Conservation (phyloP, 2,888 invertebrate species). For the Chymomyza amoena region DNA sequence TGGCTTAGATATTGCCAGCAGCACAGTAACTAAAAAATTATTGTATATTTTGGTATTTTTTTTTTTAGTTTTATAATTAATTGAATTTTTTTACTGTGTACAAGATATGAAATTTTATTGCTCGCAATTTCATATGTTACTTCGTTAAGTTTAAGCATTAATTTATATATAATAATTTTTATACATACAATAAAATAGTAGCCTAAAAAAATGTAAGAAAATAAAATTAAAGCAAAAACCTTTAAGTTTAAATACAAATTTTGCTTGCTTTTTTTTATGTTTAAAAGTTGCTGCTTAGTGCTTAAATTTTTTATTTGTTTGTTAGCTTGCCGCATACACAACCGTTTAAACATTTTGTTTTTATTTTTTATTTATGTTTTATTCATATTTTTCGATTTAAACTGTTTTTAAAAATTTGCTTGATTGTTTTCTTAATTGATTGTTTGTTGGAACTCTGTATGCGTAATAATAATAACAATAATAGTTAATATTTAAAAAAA, state of each 20-base stretch:
- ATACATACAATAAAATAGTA: background rate
- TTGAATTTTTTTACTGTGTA: conserved; percentile 58
- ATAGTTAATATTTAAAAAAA: conserved; percentile 15
- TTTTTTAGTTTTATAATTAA: conserved; percentile 44
- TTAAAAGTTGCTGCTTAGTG: conserved; percentile 1
- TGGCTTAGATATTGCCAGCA: conserved; percentile 37
- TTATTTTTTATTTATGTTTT: conserved; percentile 7
- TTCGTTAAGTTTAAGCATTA: conserved; percentile 28
- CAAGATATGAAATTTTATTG: conserved; percentile 72
- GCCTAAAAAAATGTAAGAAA: background rate
- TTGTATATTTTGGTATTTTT: conserved; percentile 14
- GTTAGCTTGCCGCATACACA: conserved; percentile 48
- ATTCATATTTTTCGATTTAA: background rate
- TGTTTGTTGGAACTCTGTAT: conserved; percentile 57
- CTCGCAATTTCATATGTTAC: conserved; percentile 73
- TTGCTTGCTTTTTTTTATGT: background rate
- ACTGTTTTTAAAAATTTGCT: conserved; percentile 51
- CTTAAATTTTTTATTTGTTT: conserved; percentile 25
- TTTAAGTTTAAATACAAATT: conserved; percentile 26
- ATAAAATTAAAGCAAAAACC: background rate
- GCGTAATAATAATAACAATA: conserved; percentile 34
- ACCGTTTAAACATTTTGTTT: conserved; percentile 46
- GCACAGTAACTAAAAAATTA: background rate
- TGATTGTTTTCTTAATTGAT: conserved; percentile 68
- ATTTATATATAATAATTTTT: conserved; percentile 12